Conservation (phyloP, 64 coral and sea anemone genomes). For the Pocillopora verrucosa region DNA sequence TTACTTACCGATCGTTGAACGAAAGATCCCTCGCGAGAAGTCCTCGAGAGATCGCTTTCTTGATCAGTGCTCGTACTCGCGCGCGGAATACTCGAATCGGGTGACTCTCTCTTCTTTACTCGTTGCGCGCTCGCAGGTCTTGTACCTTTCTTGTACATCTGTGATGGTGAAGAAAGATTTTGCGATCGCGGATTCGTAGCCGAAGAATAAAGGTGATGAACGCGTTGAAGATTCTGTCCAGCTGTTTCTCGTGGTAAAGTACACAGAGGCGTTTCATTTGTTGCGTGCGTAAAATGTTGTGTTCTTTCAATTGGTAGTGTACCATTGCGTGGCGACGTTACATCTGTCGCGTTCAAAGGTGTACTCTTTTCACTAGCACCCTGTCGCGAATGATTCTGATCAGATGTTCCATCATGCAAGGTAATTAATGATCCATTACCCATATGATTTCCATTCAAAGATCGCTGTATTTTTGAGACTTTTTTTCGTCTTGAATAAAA, state of each 20-base stretch:
- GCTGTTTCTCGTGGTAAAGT: not conserved
- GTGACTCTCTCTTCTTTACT: not conserved
- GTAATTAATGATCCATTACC: not conserved
- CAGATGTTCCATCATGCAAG: not conserved
- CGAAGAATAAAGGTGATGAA: constrained; percentile 35
- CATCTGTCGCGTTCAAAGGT: not conserved
- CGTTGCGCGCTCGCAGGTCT: not conserved
- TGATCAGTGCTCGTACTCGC: not conserved
- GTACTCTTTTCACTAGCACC: not conserved
- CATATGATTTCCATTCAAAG: not conserved
- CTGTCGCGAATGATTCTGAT: not conserved
- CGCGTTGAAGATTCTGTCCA: not conserved
- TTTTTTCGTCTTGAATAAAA: not conserved
- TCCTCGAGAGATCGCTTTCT: not conserved
- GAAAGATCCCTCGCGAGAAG: constrained; percentile 21
- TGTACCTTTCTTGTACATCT: constrained; percentile 23
- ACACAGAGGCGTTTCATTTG: not conserved
- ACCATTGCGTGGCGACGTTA: not conserved
- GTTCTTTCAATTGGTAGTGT: not conserved
- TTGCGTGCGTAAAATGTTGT: not conserved
- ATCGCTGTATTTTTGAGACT: not conserved
- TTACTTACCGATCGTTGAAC: not conserved
- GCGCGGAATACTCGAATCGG: constrained; percentile 20
- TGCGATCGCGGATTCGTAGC: constrained; percentile 13
- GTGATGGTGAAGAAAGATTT: constrained; percentile 5